Evolutionary conservation across 2,888 invertebrate genomes (phyloP).

Genomic region (Hyppa rectilinea): DNA sequence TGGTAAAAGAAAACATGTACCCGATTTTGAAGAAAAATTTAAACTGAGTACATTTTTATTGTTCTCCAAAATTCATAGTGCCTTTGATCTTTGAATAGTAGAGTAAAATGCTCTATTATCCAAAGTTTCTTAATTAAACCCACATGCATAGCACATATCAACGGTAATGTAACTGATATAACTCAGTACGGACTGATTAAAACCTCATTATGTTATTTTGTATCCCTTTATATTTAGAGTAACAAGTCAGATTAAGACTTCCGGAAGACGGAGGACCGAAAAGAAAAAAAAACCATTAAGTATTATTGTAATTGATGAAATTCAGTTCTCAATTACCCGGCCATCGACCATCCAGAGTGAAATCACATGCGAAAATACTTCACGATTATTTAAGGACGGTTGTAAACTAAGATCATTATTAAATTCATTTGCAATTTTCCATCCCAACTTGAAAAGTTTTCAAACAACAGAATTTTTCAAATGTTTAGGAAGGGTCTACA

Average conservation of each 20-base stretch:
- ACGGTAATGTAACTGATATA: neutral
- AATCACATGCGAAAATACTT: neutral
- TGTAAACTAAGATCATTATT: neutral
- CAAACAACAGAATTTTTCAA: neutral
- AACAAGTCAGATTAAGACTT: too few species aligned
- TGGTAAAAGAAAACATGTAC: neutral
- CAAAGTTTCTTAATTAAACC: neutral
- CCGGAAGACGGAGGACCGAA: neutral
- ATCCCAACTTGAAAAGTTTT: neutral
- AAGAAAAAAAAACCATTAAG: neutral
- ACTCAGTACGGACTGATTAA: neutral
- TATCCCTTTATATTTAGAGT: too few species aligned
- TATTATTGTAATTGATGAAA: neutral
- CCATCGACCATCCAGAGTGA: neutral
- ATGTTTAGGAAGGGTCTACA: too few species aligned
- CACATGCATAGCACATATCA: neutral
- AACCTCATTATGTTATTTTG: too few species aligned
- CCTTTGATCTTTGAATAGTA: too few species aligned
- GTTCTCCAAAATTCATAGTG: neutral
- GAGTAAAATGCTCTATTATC: neutral
- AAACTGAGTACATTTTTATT: neutral
- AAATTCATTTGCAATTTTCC: neutral
- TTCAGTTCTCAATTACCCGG: neutral
- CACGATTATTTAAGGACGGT: neutral
- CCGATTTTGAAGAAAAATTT: neutral